Evolutionary conservation across 2,888 invertebrate species (phyloP), one percentile per base, ranked within the genome.

Genomic region (Cataglyphis altisquamis): DNA sequence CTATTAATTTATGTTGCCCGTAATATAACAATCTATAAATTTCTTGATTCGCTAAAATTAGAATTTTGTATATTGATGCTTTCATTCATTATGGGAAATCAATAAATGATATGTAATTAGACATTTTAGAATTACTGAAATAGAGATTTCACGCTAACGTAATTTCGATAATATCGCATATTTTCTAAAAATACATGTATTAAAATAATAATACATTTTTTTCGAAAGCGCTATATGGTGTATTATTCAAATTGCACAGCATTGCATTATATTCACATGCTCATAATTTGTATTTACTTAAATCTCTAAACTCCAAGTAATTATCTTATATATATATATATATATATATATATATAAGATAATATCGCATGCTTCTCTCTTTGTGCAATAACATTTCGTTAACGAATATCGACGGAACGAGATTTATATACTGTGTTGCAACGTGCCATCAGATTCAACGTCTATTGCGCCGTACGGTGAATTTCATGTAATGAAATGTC

Each of bases 401-500:
- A 72, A 80, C 78, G 45, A 72, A 80, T 72, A 80, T 80, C 72
- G 78, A 48, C 45, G 45, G 25, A 72, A 80, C 32, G 48, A 80
- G 60, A 70, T 80, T 80, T 72, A 62, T 57, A 68, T 32, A 36
- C 6, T 36, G 32, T 36, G 41, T 29, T 60, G 41, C 78, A 60
- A 36, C 21, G 70, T 32, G 60, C 45, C 70, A 70, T 80, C 48
- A 36, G 78, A 60, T 60, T 57, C 72, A 12, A 4, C 78, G 72
- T 80, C 78, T 72, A 80, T 60, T 60, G 78, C 60, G 60, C 32
- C 70, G 78, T 70, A 70, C 32, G 45, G 29, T 70, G 78, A 80
- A 80, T 80, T 80, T 72, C 72, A 62, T 62, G 72, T 80, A 80
- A 80, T 80, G 78, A 80, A 80, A 80, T 80, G 78, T 72, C 78